Evolutionary conservation across 2,113 vertebrate genomes (phyloP).

Genomic region (Bucco capensis): DNA sequence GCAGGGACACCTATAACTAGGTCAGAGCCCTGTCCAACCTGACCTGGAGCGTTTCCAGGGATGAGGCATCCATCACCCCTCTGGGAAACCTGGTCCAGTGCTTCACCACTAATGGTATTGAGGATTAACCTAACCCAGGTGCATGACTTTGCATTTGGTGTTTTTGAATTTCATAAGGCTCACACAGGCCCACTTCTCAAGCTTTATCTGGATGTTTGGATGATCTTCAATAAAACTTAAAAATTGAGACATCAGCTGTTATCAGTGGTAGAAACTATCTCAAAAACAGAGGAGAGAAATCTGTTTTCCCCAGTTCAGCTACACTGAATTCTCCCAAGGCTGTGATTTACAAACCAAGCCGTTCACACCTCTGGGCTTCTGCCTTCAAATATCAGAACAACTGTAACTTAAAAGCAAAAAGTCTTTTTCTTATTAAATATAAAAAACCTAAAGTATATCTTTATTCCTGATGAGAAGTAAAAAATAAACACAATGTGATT

Average conservation of each 20-base stretch:
- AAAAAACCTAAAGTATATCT: neutral
- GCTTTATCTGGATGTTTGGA: neutral
- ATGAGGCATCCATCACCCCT: no score
- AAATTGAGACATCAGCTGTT: neutral
- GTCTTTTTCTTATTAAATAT: neutral
- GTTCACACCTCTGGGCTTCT: neutral
- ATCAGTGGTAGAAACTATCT: neutral
- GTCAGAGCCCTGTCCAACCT: no score
- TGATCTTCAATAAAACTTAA: neutral
- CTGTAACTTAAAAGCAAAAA: neutral
- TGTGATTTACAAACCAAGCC: neutral
- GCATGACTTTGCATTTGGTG: no score
- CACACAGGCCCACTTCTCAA: no score
- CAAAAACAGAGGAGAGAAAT: neutral
- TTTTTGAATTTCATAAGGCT: no score
- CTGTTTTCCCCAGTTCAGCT: neutral
- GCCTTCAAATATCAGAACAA: neutral
- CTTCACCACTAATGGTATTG: no score
- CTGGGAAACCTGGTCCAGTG: no score
- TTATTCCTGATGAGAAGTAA: neutral
- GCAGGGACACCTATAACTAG: no score
- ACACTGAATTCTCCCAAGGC: rapidly evolving
- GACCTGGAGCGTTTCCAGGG: no score
- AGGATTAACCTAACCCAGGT: no score
- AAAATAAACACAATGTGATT: neutral